phyloP scores from a whole-genome alignment of 2,888 invertebrate genomes.

The Rhabditoides inermis region DNA sequence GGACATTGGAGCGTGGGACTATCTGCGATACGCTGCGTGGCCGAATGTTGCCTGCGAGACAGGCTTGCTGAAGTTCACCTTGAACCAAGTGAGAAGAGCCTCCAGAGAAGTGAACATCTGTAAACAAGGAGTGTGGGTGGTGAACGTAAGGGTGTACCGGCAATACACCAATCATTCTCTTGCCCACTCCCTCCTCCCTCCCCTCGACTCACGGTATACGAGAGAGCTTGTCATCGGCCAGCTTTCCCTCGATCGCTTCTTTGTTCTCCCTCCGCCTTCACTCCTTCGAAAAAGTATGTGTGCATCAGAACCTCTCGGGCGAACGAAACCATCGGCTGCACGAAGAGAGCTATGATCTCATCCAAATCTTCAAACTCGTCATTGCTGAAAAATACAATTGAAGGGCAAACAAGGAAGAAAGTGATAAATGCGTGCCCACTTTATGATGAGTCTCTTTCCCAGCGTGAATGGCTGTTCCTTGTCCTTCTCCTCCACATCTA shows the following conservation, averaged over 20 bases:
- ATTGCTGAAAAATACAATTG: slow-evolving; percentile 2
- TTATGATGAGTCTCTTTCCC: slow-evolving; percentile 57
- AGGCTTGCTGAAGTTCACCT: slow-evolving; percentile 92
- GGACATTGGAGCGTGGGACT: neutral
- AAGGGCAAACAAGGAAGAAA: neutral
- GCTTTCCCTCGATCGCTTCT: slow-evolving; percentile 18
- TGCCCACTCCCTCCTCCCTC: slow-evolving; percentile 76
- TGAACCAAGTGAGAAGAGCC: slow-evolving; percentile 85
- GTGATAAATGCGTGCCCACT: neutral
- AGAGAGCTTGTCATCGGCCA: slow-evolving; percentile 8
- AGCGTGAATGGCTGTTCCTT: slow-evolving; percentile 92
- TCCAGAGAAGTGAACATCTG: slow-evolving; percentile 76
- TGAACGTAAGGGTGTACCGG: slow-evolving; percentile 43
- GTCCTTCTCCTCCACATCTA: slow-evolving; percentile 89
- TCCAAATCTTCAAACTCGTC: slow-evolving; percentile 96
- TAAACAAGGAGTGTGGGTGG: no score
- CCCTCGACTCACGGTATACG: slow-evolving; percentile 61
- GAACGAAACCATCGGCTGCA: slow-evolving; percentile 89
- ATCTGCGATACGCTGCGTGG: slow-evolving; percentile 7
- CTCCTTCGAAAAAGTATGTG: slow-evolving; percentile 68
- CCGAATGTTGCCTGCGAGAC: no score
- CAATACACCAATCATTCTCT: slow-evolving; percentile 43
- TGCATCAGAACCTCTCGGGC: slow-evolving; percentile 82
- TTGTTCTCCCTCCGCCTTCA: slow-evolving; percentile 28
- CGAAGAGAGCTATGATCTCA: slow-evolving; percentile 91